Base-by-base conservation (phyloP, 2,113 vertebrate species). In the Triplophysa rosa region DNA sequence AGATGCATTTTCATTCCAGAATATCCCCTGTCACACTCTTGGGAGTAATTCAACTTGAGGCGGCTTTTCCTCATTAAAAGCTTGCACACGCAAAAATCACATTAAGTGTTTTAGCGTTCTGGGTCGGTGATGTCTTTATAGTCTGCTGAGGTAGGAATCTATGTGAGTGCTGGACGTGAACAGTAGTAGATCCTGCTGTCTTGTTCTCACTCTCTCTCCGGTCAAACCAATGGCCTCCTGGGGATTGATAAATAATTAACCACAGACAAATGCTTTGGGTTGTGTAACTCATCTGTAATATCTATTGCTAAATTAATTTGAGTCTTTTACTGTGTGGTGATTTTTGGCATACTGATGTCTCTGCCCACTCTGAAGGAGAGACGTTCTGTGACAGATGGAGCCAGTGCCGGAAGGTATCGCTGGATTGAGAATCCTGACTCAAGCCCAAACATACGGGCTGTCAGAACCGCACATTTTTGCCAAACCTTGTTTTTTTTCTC, bases 381-480 rank as follows among this genome's bases (percentile, higher is more conserved):
- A 68, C 59, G 24, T 72, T 84, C 65, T 3, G 54, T 84, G 82
- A 86, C 91, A 92, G 91, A 92, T 90, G 91, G 89, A 76, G 61
- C 42, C 40, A 37, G 87, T 90, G 90, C 90, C 89, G 33, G 87
- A 65, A 78, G 89, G 90, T 88, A 58, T 84, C 77, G 82, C 88
- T 90, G 91, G 90, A 92, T 89, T 84, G 83, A 54, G 84, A 86
- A 85, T 82, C 87, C 85, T 52, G 66, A 88, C 89, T 89, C 66
- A 87, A 85, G 85, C 92, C 90, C 90, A 87, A 81, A 77, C 87
- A 87, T 89, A 89, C 83, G 87, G 88, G 69, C 79, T 47, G 81
- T 84, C 88, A 40, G 66, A 45, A 26, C 64, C 59, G 52, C 70
- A 26, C 49, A 26, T 77, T 67, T 56, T 24, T 82, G 82, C 83